Evolutionary conservation across 2,888 invertebrate species (phyloP), one percentile per base, ranked within the genome.

Genomic region (Athrips mouffetella): DNA sequence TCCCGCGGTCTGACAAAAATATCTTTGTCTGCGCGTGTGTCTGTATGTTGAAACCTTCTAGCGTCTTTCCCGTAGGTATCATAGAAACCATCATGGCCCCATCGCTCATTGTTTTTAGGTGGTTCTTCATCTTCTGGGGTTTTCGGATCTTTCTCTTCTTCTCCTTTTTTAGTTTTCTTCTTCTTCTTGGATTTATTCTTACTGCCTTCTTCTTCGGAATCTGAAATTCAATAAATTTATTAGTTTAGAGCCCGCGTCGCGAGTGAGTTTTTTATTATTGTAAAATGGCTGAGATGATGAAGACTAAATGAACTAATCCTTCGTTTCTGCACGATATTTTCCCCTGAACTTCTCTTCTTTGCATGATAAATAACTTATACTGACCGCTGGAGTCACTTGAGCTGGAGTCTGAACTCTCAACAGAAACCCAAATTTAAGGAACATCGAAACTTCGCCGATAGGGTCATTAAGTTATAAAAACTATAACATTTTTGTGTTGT

Each of bases 1-100:
- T 69, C 62, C 15, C 59, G 60, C 1, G 76, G 73, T 55, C 63
- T 71, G 1, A 51, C 59, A 29, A 75, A 76, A 27, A 65, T 65
- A 15, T 74, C 70, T 25, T 67, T 63, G 8, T 73, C 70, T 7
- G 64, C 53, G 41, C 60, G 63, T n/a, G 67, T 62, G n/a, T 64
- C 58, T 35, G 67, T 68, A 1, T 67, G 56, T 7, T 79, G 76
- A 3, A 55, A 54, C 39, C 84, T 65, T 13, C 66, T 65, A 1
- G 82, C 84, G 37, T 77, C 79, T 62, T 78, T 70, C 0, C 87
- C 88, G 50, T 88, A 84, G 0, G 80, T 85, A 27, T 87, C 85
- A 52, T 80, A 87, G 52, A 82, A 87, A 1, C 87, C 85, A 45
- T 86, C 86, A 52, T 88, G 87, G 1, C 84, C 86, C 87, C 87